Evolutionary conservation across 2,113 vertebrate genomes (phyloP).

Genomic region (Crotalus horridus): DNA sequence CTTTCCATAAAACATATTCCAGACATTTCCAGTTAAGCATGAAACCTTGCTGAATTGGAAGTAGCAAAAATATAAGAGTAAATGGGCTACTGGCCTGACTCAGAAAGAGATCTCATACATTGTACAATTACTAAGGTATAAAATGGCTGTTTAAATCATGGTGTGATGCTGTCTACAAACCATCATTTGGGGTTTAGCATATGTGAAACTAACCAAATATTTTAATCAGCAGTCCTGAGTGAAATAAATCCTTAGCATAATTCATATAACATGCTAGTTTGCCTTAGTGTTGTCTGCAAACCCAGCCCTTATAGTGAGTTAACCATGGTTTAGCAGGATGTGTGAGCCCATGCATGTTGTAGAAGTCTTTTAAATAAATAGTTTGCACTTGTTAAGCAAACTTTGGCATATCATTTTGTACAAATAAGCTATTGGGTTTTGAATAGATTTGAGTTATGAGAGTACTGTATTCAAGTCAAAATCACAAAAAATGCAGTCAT

Average conservation of each 20-base stretch:
- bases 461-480: neutral
- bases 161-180: neutral
- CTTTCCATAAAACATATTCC: neutral
- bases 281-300: neutral
- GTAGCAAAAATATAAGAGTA: neutral
- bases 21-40: neutral
- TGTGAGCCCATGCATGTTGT: neutral
- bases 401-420: neutral
- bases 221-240: neutral
- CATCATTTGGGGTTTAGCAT: neutral
- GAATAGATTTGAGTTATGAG: neutral
- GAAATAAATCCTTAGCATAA: neutral
- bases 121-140: neutral
- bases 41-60: neutral
- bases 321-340: neutral
- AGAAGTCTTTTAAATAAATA: neutral
- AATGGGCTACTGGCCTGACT: neutral
- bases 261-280: neutral
- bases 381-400: neutral
- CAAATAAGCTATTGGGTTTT: neutral
- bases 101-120: neutral
- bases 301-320: neutral
- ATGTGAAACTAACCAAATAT: neutral
- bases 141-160: neutral
- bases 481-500: neutral